A percentile compares a stretch with the other conserved stretches of the same genome.
These are phyloP conservation scores for Nyctereutes procyonoides DNA, from an alignment of 2,113 vertebrate species.

Conservation along the genomic window DNA sequence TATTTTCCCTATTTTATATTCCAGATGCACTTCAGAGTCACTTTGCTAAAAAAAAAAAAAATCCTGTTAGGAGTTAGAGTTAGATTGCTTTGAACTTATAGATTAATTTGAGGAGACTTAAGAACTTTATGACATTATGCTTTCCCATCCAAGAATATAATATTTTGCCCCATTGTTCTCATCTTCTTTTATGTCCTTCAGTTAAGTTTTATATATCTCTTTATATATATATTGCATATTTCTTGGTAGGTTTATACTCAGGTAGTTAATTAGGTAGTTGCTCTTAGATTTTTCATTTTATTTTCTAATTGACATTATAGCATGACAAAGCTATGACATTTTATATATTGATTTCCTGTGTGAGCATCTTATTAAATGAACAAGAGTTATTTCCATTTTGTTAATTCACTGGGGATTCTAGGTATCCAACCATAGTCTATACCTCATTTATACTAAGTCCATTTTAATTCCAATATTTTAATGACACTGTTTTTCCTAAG, in stretches of 20 bases:
- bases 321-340: neutral
- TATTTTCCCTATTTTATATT: conserved; percentile 40
- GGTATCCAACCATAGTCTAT: neutral
- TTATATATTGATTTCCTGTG: neutral
- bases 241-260: neutral
- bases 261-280: neutral
- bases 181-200: neutral
- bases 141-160: neutral
- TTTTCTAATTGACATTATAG: neutral
- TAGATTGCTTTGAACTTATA: neutral
- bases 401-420: neutral
- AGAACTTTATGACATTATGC: neutral
- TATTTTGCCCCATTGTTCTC: neutral
- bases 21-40: neutral
- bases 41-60: neutral
- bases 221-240: neutral
- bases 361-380: neutral
- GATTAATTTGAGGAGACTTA: conserved; percentile 8
- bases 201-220: neutral
- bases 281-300: neutral
- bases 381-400: neutral
- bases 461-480: neutral
- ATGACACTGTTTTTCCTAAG: neutral
- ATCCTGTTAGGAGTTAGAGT: neutral
- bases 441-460: neutral